Evolutionary conservation across 1,140 invertebrate species (phyloP).

Genomic region (Trichoplusia ni): DNA sequence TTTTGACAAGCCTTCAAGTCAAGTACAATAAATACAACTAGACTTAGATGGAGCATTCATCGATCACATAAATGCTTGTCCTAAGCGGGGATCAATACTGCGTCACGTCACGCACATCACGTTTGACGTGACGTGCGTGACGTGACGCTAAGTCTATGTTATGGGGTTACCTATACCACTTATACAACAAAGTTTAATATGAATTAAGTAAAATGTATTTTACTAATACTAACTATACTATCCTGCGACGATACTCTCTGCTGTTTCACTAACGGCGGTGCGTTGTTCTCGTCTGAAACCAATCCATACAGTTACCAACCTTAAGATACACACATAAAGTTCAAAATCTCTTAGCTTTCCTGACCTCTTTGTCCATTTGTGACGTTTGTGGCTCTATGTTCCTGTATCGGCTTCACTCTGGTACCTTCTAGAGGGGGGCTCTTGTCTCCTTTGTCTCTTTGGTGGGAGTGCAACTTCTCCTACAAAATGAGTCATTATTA

Average conservation of each 20-base stretch:
- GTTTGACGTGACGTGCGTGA: too few species aligned
- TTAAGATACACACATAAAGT: too few species aligned
- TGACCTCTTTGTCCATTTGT: conserved; percentile 43
- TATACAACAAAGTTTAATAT: too few species aligned
- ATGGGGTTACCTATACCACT: too few species aligned
- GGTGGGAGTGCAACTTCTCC: conserved; percentile 58
- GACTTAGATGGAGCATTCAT: too few species aligned
- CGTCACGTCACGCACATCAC: too few species aligned
- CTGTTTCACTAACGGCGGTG: conserved; percentile 61
- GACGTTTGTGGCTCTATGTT: conserved; percentile 34
- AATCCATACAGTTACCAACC: conserved; percentile 1
- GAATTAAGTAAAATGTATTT: too few species aligned
- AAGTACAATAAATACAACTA: too few species aligned
- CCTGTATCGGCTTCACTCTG: conserved; percentile 22
- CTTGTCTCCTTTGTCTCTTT: conserved; percentile 44
- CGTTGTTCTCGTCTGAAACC: conserved; percentile 56
- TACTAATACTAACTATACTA: conserved; percentile 51
- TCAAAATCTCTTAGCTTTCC: not conserved
- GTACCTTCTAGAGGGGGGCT: conserved; percentile 40
- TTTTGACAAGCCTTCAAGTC: too few species aligned
- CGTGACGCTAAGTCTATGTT: too few species aligned
- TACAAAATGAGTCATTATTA: conserved; percentile 7
- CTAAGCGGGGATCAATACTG: too few species aligned
- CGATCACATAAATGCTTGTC: too few species aligned
- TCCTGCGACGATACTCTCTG: conserved; percentile 69